Evolutionary conservation across 2,888 invertebrate species (phyloP).

Genomic region (Rotaria magnacalcarata): DNA sequence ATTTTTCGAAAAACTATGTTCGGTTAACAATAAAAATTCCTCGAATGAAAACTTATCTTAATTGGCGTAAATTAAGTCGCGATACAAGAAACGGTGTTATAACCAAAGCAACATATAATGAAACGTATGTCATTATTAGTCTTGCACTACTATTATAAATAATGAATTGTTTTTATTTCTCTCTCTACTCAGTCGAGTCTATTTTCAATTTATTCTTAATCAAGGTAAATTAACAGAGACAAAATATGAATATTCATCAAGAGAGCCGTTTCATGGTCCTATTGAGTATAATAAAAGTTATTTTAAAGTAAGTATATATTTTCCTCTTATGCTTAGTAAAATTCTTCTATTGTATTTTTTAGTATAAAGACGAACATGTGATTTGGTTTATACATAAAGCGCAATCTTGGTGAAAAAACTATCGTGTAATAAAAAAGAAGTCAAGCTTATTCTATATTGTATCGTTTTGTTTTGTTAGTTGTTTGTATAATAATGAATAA

Average conservation of each 20-base stretch:
- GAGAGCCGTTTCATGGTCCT: slow-evolving; percentile 39
- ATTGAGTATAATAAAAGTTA: slow-evolving; percentile 43
- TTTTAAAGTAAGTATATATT: slow-evolving; percentile 35
- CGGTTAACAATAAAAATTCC: slow-evolving; percentile 40
- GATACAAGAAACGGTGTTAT: neutral
- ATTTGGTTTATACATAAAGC: slow-evolving; percentile 36
- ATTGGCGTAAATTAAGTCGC: slow-evolving; percentile 5
- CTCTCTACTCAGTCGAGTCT: slow-evolving; percentile 4
- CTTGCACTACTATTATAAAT: neutral
- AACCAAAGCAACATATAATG: slow-evolving; percentile 31
- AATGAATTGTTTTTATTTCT: neutral
- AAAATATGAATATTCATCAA: slow-evolving; percentile 33
- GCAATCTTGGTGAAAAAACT: neutral
- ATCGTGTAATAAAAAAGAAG: too few relatives aligned
- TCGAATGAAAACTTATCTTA: slow-evolving; percentile 32
- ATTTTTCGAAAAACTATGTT: slow-evolving; percentile 40
- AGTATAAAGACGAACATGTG: slow-evolving; percentile 12
- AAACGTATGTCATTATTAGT: neutral
- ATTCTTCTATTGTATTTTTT: neutral
- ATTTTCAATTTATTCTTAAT: slow-evolving; percentile 42
- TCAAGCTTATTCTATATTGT: too few relatives aligned
- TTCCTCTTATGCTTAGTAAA: neutral
- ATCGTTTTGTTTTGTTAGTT: too few relatives aligned
- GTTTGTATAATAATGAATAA: too few relatives aligned
- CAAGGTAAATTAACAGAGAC: slow-evolving; percentile 34